Base-by-base conservation (phyloP, 1,140 invertebrate genomes). In the Dinothrombium tinctorium region DNA sequence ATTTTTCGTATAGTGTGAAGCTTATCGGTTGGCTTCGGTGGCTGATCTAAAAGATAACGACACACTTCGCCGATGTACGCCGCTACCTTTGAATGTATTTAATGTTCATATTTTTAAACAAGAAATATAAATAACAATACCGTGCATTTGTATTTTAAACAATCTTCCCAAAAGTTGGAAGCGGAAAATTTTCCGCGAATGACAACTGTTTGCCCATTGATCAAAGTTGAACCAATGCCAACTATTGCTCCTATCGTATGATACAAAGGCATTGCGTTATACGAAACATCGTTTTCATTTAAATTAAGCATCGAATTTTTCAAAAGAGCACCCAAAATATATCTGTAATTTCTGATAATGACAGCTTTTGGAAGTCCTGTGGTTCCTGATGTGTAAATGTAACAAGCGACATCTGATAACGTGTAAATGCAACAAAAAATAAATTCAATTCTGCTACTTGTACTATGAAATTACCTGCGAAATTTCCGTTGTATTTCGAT, bases 61-160 rank as follows among this genome's bases (percentile, higher is more conserved):
- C 87, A 95, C 69, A 96, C 90, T 65, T 99, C 92, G 12, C 92
- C 92, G 54, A 98, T 96, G 55, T 98, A 98, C 55, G 96, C 90
- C 11, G 71, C 74, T 42, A 77, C 69, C 87, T 94, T n/a, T n/a
- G n/a, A n/a, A n/a, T n/a, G n/a, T n/a, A n/a, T n/a, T n/a, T n/a
- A n/a, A n/a, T n/a, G n/a, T n/a, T n/a, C n/a, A n/a, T n/a, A n/a
- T n/a, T n/a, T n/a, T n/a, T n/a, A n/a, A n/a, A n/a, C n/a, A n/a
- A n/a, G n/a, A n/a, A n/a, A n/a, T n/a, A n/a, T n/a, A n/a, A n/a
- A n/a, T n/a, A n/a, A n/a, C n/a, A n/a, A n/a, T 65, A 95, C 89
- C 50, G 90, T 96, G 60, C 82, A 89, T 14, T 90, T 72, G 55
- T 92, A 86, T 54, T 84, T 82, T 25, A 73, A 67, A 57, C 89